Percentiles rank a stretch among this genome's conserved stretches.
These are phyloP conservation scores for Stenotaenia linearis DNA, from an alignment of 2,888 invertebrate species.

Conservation along the genomic window DNA sequence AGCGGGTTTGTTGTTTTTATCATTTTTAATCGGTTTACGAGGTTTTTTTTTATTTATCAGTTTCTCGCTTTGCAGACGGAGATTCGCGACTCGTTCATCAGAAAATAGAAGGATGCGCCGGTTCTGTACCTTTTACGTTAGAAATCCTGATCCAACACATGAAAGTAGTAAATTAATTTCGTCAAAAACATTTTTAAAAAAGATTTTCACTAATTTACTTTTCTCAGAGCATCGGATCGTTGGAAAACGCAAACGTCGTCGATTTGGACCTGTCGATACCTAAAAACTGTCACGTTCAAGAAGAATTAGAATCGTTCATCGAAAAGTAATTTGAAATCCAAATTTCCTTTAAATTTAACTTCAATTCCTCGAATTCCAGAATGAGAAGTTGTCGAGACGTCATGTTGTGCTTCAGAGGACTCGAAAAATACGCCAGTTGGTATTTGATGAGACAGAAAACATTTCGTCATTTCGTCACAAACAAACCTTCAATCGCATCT, in stretches of 20 bases:
- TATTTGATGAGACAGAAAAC: background rate
- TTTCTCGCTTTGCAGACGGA: background rate
- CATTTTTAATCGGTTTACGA: background rate
- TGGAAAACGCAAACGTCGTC: background rate
- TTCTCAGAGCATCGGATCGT: background rate
- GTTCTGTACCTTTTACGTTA: background rate
- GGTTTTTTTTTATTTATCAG: background rate
- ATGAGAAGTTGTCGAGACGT: background rate
- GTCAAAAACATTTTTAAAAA: background rate
- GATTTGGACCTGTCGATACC: background rate
- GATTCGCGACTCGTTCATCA: background rate
- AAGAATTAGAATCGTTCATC: background rate
- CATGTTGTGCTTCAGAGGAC: background rate
- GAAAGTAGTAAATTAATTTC: background rate
- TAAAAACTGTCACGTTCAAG: background rate
- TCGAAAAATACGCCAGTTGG: background rate
- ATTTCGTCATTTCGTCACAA: background rate
- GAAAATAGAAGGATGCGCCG: background rate
- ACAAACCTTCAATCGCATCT: background rate
- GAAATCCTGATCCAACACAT: background rate
- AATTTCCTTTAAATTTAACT: too few species aligned
- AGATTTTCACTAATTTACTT: background rate
- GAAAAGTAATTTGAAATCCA: background rate
- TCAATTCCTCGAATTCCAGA: too few species aligned
- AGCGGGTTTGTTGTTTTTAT: background rate